phyloP scores from a whole-genome alignment of 37 sponge, comb jelly and placozoan species.

The Lycopodina hypogea region DNA sequence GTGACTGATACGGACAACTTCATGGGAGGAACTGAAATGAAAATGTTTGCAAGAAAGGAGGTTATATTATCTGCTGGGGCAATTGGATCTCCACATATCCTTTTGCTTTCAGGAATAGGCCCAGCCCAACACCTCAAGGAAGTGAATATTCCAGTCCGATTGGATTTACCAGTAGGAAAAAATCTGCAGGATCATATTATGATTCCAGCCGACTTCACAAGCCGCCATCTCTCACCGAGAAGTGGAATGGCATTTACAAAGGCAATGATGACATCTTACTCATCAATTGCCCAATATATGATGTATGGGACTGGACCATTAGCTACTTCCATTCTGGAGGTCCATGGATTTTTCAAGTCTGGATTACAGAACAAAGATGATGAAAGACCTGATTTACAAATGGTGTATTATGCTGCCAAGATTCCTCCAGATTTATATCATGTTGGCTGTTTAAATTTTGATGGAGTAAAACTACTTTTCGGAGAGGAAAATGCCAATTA shows the following conservation, averaged over 20 bases:
- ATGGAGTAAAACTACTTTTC: slow-evolving; percentile 2
- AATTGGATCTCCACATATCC: slow-evolving; percentile 70
- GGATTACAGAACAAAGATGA: slow-evolving; percentile 15
- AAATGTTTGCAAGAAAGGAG: slow-evolving; percentile 59
- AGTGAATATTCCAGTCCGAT: slow-evolving; percentile 24
- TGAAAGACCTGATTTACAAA: slow-evolving; percentile 44
- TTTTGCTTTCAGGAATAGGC: slow-evolving; percentile 81
- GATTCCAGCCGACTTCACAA: slow-evolving; percentile 25
- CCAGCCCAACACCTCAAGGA: slow-evolving; percentile 52
- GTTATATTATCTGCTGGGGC: slow-evolving; percentile 78
- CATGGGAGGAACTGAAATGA: slow-evolving; percentile 14
- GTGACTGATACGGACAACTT: slow-evolving; percentile 33
- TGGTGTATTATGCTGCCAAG: slow-evolving; percentile 29
- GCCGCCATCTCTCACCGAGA: not conserved
- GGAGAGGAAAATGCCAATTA: slow-evolving; percentile 4
- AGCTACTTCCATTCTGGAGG: slow-evolving; percentile 27
- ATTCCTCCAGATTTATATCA: not conserved
- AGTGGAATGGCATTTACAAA: not conserved
- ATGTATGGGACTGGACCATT: slow-evolving; percentile 1
- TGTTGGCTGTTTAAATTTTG: not conserved
- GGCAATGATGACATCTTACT: not conserved
- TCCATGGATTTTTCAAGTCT: slow-evolving; percentile 33
- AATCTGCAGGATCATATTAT: slow-evolving; percentile 83
- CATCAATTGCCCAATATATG: not conserved
- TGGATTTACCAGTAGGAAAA: slow-evolving; percentile 80